Conservation (phyloP, 2,888 invertebrate species). For the Callimorpha dominula region DNA sequence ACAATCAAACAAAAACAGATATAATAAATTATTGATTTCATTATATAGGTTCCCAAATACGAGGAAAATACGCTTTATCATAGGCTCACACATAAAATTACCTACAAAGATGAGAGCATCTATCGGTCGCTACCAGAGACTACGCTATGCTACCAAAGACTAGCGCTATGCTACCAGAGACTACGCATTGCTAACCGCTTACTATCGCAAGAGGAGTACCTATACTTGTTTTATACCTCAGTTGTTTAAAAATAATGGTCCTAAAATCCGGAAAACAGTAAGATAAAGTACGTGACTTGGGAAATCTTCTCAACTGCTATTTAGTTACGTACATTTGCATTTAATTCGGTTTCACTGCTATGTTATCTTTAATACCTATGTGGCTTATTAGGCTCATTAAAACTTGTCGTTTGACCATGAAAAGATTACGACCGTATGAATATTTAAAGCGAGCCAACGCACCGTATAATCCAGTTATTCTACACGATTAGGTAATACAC, state of each 20-base stretch:
- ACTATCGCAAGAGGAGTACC: too few species aligned
- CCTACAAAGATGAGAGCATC: background rate
- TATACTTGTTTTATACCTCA: too few species aligned
- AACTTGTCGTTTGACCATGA: constrained; percentile 30
- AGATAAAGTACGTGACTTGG: background rate
- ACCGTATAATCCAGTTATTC: constrained; percentile 20
- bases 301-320: background rate
- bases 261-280: too few species aligned
- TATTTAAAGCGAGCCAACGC: constrained; percentile 5
- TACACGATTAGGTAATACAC: constrained; percentile 11
- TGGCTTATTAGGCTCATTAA: constrained; percentile 9
- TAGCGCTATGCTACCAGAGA: too few species aligned
- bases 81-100: background rate
- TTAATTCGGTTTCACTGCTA: background rate
- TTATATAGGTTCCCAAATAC: background rate
- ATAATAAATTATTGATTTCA: background rate
- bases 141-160: too few species aligned
- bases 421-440: constrained; percentile 21
- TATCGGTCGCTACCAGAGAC: background rate
- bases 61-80: background rate
- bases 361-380: background rate
- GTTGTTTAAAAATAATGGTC: too few species aligned
- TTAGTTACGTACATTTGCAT: background rate
- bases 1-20: background rate
- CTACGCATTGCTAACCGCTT: too few species aligned